These are phyloP conservation scores for Hesperophylax magnus DNA, from an alignment of 1,140 invertebrate species.

Conservation along the genomic window DNA sequence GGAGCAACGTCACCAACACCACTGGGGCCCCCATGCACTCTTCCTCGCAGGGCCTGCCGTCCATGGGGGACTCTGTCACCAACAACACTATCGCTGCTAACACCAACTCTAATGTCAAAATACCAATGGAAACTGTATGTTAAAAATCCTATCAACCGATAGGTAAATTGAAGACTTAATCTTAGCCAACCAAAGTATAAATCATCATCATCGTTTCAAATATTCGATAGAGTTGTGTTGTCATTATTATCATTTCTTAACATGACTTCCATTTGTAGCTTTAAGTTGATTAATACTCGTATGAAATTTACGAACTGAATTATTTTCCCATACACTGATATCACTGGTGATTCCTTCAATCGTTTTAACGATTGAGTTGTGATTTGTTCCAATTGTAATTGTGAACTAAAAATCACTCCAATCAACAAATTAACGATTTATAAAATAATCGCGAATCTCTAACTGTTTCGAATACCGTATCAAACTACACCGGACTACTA, in stretches of 20 bases:
- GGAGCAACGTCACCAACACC: constrained; percentile 72
- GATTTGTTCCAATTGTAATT: too few species aligned
- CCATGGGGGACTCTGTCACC: constrained; percentile 81
- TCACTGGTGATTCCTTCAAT: too few species aligned
- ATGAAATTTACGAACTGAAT: not conserved
- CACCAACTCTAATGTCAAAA: constrained; percentile 60
- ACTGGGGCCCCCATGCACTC: constrained; percentile 74
- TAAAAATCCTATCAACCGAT: constrained; percentile 59
- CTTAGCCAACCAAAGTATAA: constrained; percentile 54
- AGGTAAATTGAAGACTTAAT: constrained; percentile 52
- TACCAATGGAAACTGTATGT: constrained; percentile 72
- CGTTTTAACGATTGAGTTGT: too few species aligned
- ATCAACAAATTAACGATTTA: too few species aligned
- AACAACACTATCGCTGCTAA: constrained; percentile 80
- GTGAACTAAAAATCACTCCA: too few species aligned
- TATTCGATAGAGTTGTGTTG: constrained; percentile 21
- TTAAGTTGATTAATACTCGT: constrained; percentile 27
- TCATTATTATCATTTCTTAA: constrained; percentile 6
- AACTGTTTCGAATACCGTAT: too few species aligned
- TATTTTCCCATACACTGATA: not conserved
- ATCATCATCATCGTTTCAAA: constrained; percentile 48
- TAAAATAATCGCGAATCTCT: too few species aligned
- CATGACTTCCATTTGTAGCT: constrained; percentile 17
- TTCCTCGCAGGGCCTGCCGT: constrained; percentile 83
- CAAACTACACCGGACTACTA: too few species aligned